Evolutionary conservation across 2,888 invertebrate genomes (phyloP).

Genomic region (Pristionchus japonicus): DNA sequence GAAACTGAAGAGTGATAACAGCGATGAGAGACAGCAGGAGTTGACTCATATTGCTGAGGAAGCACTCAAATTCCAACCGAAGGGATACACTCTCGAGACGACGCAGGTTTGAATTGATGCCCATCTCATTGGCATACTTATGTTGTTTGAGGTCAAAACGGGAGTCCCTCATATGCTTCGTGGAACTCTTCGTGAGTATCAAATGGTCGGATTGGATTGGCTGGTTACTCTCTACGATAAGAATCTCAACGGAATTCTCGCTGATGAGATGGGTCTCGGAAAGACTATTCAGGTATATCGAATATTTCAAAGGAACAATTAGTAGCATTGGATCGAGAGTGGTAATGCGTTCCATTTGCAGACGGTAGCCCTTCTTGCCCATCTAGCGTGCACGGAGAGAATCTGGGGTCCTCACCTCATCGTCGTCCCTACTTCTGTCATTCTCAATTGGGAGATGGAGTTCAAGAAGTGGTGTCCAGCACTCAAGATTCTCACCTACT

Average conservation of each 20-base stretch:
- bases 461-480: conserved; percentile 99
- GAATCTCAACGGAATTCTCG: conserved; percentile 91
- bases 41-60: conserved; percentile 80
- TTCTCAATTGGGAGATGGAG: conserved; percentile 99
- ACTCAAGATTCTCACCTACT: conserved; percentile 98
- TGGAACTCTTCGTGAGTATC: conserved; percentile 92
- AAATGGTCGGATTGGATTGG: conserved; percentile 97
- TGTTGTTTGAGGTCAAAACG: conserved; percentile 84
- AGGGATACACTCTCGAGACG: conserved; percentile 94
- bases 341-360: conserved; percentile 38
- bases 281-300: conserved; percentile 91
- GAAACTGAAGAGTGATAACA: conserved; percentile 64
- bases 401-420: conserved; percentile 99
- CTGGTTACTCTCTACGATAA: conserved; percentile 94
- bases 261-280: conserved; percentile 81
- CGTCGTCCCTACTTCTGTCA: conserved; percentile 98
- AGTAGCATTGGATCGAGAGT: neutral
- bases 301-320: neutral
- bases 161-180: conserved; percentile 92
- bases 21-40: conserved; percentile 67
- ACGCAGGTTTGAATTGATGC: conserved; percentile 81
- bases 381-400: conserved; percentile 90
- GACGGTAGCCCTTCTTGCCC: conserved; percentile 92
- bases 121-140: neutral
- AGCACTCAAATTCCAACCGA: conserved; percentile 96